Percentiles rank a stretch among this genome's conserved stretches.
phyloP scores from a whole-genome alignment of 30 jellyfish, hydroid and myxozoan species.

The Pseudorhiza aurosa region DNA sequence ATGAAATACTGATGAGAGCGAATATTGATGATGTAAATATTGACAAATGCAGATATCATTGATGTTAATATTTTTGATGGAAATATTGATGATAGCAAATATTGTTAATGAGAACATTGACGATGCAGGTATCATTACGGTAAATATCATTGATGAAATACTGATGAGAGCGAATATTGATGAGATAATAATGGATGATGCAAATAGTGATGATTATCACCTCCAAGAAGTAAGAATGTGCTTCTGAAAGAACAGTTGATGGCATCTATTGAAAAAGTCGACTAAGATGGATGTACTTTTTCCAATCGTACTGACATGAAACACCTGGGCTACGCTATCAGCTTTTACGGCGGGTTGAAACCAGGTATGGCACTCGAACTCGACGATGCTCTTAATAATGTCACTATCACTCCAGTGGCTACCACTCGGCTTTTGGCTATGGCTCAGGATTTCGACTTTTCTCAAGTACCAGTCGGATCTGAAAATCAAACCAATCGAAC shows the following conservation, averaged over 20 bases:
- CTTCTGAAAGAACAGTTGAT: slow-evolving; percentile 55
- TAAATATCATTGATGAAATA: too few species aligned
- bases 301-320: slow-evolving; percentile 19
- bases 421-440: slow-evolving; percentile 62
- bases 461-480: slow-evolving; percentile 60
- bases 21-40: too few species aligned
- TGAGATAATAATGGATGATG: too few species aligned
- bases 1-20: too few species aligned
- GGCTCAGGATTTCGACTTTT: slow-evolving; percentile 36
- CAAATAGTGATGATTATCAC: too few species aligned
- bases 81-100: too few species aligned
- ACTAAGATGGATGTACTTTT: not conserved
- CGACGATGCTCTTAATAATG: slow-evolving; percentile 27
- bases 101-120: too few species aligned
- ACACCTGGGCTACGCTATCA: slow-evolving; percentile 49
- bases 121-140: too few species aligned
- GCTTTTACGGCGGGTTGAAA: slow-evolving; percentile 41
- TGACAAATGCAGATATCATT: too few species aligned
- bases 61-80: too few species aligned
- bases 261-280: slow-evolving; percentile 49
- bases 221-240: slow-evolving; percentile 60
- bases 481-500: not conserved
- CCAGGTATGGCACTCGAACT: slow-evolving; percentile 63
- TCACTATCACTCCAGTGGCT: slow-evolving; percentile 56
- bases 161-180: too few species aligned